Evolutionary conservation across 2,888 invertebrate species (phyloP).

Genomic region (Microctonus aethiopoides): DNA sequence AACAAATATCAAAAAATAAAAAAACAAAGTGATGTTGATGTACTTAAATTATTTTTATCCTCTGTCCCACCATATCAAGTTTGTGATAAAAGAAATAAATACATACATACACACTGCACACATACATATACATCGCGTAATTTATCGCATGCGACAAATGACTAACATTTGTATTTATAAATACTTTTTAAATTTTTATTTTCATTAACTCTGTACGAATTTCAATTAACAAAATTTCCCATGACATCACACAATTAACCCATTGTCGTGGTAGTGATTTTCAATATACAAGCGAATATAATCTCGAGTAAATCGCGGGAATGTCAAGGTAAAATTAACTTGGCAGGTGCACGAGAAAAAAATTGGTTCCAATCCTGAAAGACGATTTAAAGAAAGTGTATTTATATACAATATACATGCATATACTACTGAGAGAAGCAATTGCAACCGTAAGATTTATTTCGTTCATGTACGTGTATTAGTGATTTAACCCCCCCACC

Average conservation of each 20-base stretch:
- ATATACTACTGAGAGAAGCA: too few relatives aligned
- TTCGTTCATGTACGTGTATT: neutral
- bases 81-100: neutral
- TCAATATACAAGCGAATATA: conserved; percentile 21
- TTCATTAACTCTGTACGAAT: conserved; percentile 1
- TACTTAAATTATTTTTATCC: conserved; percentile 10
- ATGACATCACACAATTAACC: neutral
- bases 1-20: too few relatives aligned
- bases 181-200: too few relatives aligned
- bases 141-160: neutral
- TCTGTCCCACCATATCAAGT: neutral
- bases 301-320: conserved; percentile 19
- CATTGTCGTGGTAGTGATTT: conserved; percentile 13
- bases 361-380: conserved; percentile 17
- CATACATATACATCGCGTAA: neutral
- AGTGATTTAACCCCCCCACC: neutral
- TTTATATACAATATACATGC: conserved; percentile 16
- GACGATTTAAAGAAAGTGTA: neutral
- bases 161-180: neutral
- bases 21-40: conserved; percentile 12
- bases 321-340: conserved; percentile 46
- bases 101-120: neutral
- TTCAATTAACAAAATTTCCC: neutral
- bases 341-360: conserved; percentile 52
- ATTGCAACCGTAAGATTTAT: neutral